Evolutionary conservation across 2,888 invertebrate genomes (phyloP), one percentile per base, ranked within the genome.

Genomic region (Pantelozetes paolii): DNA sequence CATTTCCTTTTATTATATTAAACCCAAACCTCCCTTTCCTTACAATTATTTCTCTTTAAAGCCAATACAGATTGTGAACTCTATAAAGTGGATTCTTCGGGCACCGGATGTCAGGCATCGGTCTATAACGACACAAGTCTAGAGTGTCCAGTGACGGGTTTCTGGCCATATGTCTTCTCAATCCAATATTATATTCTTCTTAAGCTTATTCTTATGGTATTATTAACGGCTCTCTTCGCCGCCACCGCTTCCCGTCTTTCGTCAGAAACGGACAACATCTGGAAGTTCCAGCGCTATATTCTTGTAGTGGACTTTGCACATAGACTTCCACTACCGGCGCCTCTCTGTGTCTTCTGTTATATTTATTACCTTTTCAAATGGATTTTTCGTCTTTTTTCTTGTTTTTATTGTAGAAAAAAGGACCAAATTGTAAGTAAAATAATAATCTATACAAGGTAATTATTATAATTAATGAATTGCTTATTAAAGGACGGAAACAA

Each of bases 271-370:
- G 81, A 82, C 50, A 79, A 79, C 42, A 82, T 82, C 28, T 82
- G 82, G 82, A 80, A 80, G 71, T 81, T 79, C 75, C 82, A 82
- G 74, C 77, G 82, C 71, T 82, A 82, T 75, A 79, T 79, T 6
- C 76, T 82, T 64, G 81, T 81, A 1, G 79, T 79, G 18, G 80
- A 82, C 73, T 82, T 82, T 77, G 79, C 80, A 32, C 77, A 80
- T 32, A 80, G 82, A 2, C 80, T 81, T 5, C 77, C 80, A 15
- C 76, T 82, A 0, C 82, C 82, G 0, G 81, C 82, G 20, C 82
- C 82, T 8, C 76, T 82, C 23, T 82, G 81, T 18, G 64, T 79
- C n/a, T 73, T 79, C 71, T 76, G 77, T 59, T 79, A 77, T 72
- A 23, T 77, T 11, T 74, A 76, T 59, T 75, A 77, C n/a, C 15